These are phyloP conservation scores for Unio pictorum DNA, from an alignment of 2,888 invertebrate species.

Conservation along the genomic window DNA sequence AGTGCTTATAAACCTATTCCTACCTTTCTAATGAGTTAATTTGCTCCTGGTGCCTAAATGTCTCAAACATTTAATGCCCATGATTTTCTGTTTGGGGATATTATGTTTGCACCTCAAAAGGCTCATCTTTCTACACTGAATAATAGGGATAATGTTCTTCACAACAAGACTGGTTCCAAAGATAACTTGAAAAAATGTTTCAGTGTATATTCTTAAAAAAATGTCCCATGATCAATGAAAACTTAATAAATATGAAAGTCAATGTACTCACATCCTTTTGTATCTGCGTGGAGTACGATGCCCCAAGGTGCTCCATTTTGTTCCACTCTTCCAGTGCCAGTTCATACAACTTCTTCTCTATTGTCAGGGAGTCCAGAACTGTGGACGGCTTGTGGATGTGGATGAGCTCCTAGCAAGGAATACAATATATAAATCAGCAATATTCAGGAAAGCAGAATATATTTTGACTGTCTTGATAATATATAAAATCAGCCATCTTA, in stretches of 20 bases:
- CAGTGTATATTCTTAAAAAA: neutral
- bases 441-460: neutral
- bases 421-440: neutral
- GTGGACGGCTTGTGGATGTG: constrained; percentile 62
- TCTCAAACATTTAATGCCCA: no score
- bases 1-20: no score
- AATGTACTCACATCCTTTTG: constrained; percentile 66
- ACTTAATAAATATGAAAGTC: neutral
- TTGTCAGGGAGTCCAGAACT: constrained; percentile 52
- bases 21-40: no score
- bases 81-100: no score
- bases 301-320: constrained; percentile 57
- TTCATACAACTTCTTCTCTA: constrained; percentile 67
- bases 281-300: constrained; percentile 58
- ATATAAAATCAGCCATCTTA: neutral
- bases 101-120: no score
- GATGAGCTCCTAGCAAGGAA: constrained; percentile 57
- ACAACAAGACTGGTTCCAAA: no score
- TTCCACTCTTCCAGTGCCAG: constrained; percentile 62
- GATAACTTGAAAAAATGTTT: no score
- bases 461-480: neutral
- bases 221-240: neutral
- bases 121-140: no score
- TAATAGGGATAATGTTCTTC: no score
- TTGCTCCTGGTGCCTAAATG: no score